Conservation (phyloP, 2,797 vertebrate genomes). For the Gymnocypris eckloni region DNA sequence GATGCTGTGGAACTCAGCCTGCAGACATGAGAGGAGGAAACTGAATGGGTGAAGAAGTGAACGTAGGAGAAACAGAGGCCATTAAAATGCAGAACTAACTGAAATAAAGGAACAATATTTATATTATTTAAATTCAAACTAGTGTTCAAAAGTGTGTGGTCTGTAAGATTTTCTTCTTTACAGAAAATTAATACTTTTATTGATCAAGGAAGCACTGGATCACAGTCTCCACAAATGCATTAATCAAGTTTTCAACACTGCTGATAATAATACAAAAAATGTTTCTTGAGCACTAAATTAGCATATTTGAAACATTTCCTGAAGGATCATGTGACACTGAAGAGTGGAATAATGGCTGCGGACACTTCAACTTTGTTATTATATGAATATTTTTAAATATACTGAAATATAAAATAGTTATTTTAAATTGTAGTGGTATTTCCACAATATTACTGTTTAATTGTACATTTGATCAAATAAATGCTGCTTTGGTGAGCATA, state of each 20-base stretch:
- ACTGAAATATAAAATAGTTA: not conserved
- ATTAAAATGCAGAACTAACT: not conserved
- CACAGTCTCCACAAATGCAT: not conserved
- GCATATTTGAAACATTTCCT: not conserved
- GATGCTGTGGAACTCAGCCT: slow-evolving; percentile 76
- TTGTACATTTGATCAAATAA: not conserved
- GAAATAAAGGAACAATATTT: not conserved
- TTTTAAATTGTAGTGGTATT: not conserved
- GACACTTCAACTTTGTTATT: not conserved
- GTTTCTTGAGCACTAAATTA: not conserved
- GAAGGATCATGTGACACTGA: not conserved
- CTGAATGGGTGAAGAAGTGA: not conserved
- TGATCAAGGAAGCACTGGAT: not conserved
- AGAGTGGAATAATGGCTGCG: not conserved
- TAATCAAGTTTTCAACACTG: not conserved
- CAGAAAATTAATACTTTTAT: not conserved
- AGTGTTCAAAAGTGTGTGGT: not conserved
- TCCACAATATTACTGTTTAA: not conserved
- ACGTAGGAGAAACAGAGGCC: not conserved
- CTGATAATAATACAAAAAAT: not conserved
- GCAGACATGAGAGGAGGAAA: slow-evolving; percentile 21
- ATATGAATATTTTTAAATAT: not conserved
- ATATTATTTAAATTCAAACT: not conserved
- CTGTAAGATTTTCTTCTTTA: not conserved
- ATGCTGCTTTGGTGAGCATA: not conserved